Evolutionary conservation across 2,113 vertebrate species (phyloP).

Genomic region (Stercorarius parasiticus): DNA sequence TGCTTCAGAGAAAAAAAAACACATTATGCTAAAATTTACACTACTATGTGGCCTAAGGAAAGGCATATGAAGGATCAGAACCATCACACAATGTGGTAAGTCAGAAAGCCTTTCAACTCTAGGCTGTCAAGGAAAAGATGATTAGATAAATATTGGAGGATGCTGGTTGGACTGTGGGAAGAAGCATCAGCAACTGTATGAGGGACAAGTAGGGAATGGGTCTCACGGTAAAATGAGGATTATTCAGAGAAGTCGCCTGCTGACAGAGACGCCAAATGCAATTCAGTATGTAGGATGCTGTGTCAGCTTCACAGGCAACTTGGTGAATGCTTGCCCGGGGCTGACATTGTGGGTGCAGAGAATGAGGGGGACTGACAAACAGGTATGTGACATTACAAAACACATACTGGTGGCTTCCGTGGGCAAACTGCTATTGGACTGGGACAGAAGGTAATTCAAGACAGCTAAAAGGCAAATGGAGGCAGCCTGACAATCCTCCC

Average conservation of each 20-base stretch:
- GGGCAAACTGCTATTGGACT: not conserved
- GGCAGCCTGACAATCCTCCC: not conserved
- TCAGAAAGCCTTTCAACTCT: not conserved
- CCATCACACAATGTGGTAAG: fast-evolving
- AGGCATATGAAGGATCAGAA: not conserved
- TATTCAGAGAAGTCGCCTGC: not conserved
- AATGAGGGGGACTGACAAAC: not conserved
- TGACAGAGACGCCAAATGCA: not conserved
- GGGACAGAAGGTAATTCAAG: not conserved
- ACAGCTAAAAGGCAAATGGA: not conserved
- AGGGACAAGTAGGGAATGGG: not conserved
- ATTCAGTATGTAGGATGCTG: not conserved
- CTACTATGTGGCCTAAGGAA: not conserved
- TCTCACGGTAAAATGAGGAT: not conserved
- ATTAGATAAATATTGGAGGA: not conserved
- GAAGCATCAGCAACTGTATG: not conserved
- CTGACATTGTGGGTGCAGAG: not conserved
- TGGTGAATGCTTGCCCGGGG: not conserved
- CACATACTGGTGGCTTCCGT: not conserved
- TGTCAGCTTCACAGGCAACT: not conserved
- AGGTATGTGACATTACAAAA: not conserved
- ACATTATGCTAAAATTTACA: not conserved
- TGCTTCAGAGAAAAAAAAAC: not conserved
- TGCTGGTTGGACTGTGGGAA: not conserved
- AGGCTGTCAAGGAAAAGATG: not conserved